These are phyloP conservation scores for Bombylius major DNA, from an alignment of 2,888 invertebrate genomes.

Conservation along the genomic window DNA sequence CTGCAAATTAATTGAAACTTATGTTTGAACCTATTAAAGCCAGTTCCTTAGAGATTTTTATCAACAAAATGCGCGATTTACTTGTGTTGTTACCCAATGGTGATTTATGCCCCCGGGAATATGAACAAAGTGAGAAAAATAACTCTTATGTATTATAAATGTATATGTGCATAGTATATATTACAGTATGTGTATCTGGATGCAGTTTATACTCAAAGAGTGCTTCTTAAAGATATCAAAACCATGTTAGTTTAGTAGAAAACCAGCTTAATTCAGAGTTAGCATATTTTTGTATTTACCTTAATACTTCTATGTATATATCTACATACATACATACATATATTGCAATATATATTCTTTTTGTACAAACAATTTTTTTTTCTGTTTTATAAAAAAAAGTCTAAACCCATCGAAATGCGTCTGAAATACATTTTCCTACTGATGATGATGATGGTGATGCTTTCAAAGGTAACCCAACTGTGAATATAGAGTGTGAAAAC, in stretches of 20 bases:
- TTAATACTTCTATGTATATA: too few relatives aligned
- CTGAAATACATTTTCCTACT: not conserved
- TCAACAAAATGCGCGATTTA: constrained; percentile 9
- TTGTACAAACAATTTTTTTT: not conserved
- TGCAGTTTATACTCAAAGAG: too few relatives aligned
- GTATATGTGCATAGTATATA: too few relatives aligned
- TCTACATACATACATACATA: too few relatives aligned
- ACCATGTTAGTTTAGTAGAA: too few relatives aligned
- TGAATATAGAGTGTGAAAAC: not conserved
- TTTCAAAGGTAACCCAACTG: not conserved
- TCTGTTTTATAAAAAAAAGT: too few relatives aligned
- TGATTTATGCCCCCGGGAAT: constrained; percentile 9
- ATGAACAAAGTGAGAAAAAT: constrained; percentile 11
- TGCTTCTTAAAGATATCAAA: too few relatives aligned
- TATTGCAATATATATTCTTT: not conserved
- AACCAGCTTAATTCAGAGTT: too few relatives aligned
- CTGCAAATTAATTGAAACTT: constrained; percentile 10
- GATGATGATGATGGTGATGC: too few relatives aligned
- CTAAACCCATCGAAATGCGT: not conserved
- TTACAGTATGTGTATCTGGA: too few relatives aligned
- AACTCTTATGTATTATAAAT: not conserved
- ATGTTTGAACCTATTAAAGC: constrained; percentile 11
- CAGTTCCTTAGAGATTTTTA: constrained; percentile 9
- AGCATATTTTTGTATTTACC: too few relatives aligned
- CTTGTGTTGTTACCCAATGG: constrained; percentile 9